Conservation (phyloP, 2,113 vertebrate genomes). For the Mesoclemmys tuberculata region DNA sequence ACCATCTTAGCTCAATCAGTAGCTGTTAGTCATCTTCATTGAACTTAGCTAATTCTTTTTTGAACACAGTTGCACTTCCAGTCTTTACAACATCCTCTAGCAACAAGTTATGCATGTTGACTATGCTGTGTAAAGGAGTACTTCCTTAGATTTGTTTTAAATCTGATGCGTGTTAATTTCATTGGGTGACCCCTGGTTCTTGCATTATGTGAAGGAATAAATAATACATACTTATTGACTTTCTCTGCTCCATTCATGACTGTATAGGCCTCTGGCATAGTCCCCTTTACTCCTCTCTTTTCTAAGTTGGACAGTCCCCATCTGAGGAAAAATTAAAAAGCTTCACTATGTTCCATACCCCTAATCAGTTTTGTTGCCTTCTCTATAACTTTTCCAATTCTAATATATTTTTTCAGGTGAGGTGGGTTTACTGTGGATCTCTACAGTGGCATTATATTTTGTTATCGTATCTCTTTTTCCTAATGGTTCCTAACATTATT, state of each 20-base stretch:
- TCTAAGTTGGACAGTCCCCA: neutral
- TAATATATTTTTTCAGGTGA: neutral
- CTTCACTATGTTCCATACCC: neutral
- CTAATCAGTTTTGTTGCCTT: neutral
- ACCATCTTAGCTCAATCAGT: too few relatives aligned
- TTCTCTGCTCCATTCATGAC: neutral
- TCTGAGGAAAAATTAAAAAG: too few relatives aligned
- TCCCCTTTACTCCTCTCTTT: neutral
- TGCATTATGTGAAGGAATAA: neutral
- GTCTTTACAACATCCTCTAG: too few relatives aligned
- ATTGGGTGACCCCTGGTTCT: neutral
- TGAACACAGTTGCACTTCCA: too few relatives aligned
- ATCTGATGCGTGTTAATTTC: neutral
- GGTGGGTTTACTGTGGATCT: neutral
- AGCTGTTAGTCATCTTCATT: too few relatives aligned
- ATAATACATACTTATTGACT: neutral
- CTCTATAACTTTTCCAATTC: neutral
- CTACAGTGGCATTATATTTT: too few relatives aligned
- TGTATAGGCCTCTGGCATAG: neutral
- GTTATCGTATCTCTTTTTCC: neutral
- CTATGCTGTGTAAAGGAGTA: too few relatives aligned
- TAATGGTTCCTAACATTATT: neutral
- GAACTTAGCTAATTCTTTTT: too few relatives aligned
- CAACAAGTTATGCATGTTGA: too few relatives aligned
- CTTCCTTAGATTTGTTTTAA: too few relatives aligned